Base-by-base conservation (phyloP, 1,140 invertebrate genomes). In the Reticulitermes speratus region DNA sequence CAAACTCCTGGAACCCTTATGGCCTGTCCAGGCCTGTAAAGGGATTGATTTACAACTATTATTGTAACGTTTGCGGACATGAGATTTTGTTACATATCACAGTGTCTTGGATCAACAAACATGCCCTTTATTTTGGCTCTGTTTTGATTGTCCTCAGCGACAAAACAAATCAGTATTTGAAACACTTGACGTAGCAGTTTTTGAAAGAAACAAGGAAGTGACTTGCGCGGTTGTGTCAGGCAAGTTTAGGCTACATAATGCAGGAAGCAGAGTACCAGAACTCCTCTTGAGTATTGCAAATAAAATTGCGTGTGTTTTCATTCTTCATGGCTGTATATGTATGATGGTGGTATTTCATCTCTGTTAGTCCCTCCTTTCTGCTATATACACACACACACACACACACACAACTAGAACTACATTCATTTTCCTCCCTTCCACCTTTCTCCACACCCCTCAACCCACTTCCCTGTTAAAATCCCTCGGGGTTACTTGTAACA, bases 401-500 rank as follows among this genome's bases (percentile, higher is more conserved):
- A 30, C 85, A 11, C 55, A 44, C 55, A 44, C 83, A 84, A n/a
- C 83, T 45, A 0, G 65, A n/a, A 65, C 85, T 85, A 85, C 85
- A 85, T 85, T 87, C 84, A 84, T 85, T 85, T 87, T 45, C 84
- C 44, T 85, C 84, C n/a, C 82, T 48, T 44, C 82, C 55, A 44
- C 38, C 87, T 32, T 81, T 85, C 38, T 75, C 85, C n/a, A 86
- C 48, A 21, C 23, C 38, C 82, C 86, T 25, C 86, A 65, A 8
- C 44, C 59, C 21, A 48, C 21, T 44, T 44, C 55, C 85, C 59
- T 14, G 44, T 32, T 84, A 32, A 86, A 65, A 38, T 86, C 87
- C 86, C 84, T 52, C 55, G 87, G 87, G 87, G 83, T 88, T 88
- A 87, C 87, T 87, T 88, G 87, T 86, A 88, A 88, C 87, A 88